Evolutionary conservation across 2,888 invertebrate genomes (phyloP), one percentile per base, ranked within the genome.

Genomic region (Leucozona laternaria): DNA sequence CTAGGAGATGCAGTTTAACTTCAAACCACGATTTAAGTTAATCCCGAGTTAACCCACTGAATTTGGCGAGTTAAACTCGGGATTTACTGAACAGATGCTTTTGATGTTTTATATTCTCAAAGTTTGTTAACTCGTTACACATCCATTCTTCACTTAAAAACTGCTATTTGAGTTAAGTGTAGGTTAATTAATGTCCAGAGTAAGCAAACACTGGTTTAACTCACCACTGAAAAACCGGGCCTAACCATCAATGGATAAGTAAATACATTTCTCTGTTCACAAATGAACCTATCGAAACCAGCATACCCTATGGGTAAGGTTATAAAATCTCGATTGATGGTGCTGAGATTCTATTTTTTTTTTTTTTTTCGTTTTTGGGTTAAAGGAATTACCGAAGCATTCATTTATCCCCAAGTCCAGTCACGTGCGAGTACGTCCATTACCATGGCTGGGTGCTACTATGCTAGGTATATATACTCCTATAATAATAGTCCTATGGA

Each of bases 371-470:
- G n/a, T 45, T 43, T 81, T 60, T 68, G 66, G 62, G 71, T 62
- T 60, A 76, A 75, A 66, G 58, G 84, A 71, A 84, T 84, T 80
- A 77, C 77, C 72, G 77, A 81, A 73, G 79, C 82, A 86, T 86
- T 78, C 82, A 82, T 79, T 82, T 62, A 50, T 82, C 78, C 84
- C 75, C 73, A 66, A 86, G 82, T 86, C 86, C 78, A 75, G 78
- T 82, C 86, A 86, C 86, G 86, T 86, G 73, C 86, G 75, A 73
- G 81, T 86, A 78, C 82, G 75, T 82, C 81, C 73, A 79, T 86
- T 79, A 71, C 58, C 53, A 25, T 45, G 53, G 45, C 28, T 60
- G 31, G 53, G 34, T 53, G 50, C 13, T 25, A 22, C n/a, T 17
- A 10, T 28, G 20, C 11, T 37, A n/a, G n/a, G n/a, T n/a, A n/a